Conservation (phyloP, 2,888 invertebrate species). For the Caenorhabditis sinica region DNA sequence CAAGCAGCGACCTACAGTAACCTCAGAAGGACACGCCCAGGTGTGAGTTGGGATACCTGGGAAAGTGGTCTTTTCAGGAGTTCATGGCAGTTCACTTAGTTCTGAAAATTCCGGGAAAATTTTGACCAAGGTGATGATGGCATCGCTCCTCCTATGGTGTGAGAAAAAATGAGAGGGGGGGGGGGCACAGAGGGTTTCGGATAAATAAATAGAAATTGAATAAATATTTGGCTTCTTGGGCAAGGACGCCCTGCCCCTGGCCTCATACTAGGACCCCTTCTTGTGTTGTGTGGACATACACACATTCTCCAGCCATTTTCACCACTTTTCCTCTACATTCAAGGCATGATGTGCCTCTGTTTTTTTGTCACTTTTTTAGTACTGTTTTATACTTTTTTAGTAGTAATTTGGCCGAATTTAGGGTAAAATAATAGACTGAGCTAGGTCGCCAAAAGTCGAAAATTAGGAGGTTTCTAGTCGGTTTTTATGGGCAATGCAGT, state of each 20-base stretch:
- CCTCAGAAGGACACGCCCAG: not conserved
- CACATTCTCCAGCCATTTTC: slow-evolving; percentile 24
- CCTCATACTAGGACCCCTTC: slow-evolving; percentile 24
- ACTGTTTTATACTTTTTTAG: not conserved
- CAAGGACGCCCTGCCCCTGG: slow-evolving; percentile 41
- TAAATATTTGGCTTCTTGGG: slow-evolving; percentile 71
- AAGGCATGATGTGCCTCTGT: slow-evolving; percentile 25
- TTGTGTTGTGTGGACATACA: slow-evolving; percentile 47
- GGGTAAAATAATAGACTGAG: too few relatives aligned
- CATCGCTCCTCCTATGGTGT: not conserved
- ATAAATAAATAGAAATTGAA: slow-evolving; percentile 72
- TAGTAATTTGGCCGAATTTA: too few relatives aligned
- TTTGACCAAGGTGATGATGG: not conserved
- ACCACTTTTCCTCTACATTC: slow-evolving; percentile 19
- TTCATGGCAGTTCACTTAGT: too few relatives aligned
- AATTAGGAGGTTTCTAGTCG: not conserved
- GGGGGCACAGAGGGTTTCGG: slow-evolving; percentile 36
- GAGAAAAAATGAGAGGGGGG: not conserved
- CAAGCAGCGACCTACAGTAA: slow-evolving; percentile 16
- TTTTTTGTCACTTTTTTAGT: not conserved
- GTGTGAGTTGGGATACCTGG: not conserved
- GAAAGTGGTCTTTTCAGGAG: not conserved
- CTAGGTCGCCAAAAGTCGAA: too few relatives aligned
- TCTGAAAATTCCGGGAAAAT: not conserved
- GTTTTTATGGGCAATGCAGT: too few relatives aligned